These are phyloP conservation scores for Equus quagga DNA, from an alignment of 2,113 vertebrate species.

Conservation along the genomic window DNA sequence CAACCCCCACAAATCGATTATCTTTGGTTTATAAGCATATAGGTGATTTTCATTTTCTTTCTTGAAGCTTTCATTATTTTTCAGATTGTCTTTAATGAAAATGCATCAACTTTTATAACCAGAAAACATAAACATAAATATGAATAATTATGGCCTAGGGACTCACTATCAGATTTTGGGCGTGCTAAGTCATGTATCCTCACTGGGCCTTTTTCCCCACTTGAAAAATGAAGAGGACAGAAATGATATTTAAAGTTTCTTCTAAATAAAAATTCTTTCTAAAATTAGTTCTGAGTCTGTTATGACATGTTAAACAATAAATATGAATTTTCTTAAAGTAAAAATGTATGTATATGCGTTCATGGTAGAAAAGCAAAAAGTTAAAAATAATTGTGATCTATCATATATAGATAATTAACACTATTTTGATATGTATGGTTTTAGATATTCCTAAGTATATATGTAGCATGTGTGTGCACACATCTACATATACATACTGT, in stretches of 20 bases:
- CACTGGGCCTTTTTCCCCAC: neutral
- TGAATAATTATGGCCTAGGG: neutral
- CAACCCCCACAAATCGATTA: neutral
- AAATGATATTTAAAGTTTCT: conserved; percentile 23
- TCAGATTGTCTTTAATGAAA: conserved; percentile 30
- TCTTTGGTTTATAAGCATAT: conserved; percentile 25
- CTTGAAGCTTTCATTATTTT: conserved; percentile 14
- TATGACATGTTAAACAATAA: conserved; percentile 37
- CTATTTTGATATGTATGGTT: neutral
- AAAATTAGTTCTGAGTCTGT: conserved; percentile 50
- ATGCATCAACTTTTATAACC: neutral
- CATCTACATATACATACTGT: neutral
- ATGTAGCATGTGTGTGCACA: neutral
- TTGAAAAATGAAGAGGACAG: conserved; percentile 43
- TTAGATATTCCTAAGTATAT: neutral
- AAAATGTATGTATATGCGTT: conserved; percentile 26
- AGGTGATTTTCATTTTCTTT: conserved; percentile 23
- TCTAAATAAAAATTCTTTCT: conserved; percentile 64
- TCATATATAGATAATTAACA: neutral
- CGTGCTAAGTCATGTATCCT: neutral
- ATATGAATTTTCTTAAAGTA: conserved; percentile 6
- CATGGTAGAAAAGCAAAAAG: conserved; percentile 31
- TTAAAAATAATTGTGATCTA: neutral
- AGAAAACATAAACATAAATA: neutral
- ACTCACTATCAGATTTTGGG: neutral